phyloP scores from a whole-genome alignment of 2,113 vertebrate genomes.

The Gnathonemus longibarbis region DNA sequence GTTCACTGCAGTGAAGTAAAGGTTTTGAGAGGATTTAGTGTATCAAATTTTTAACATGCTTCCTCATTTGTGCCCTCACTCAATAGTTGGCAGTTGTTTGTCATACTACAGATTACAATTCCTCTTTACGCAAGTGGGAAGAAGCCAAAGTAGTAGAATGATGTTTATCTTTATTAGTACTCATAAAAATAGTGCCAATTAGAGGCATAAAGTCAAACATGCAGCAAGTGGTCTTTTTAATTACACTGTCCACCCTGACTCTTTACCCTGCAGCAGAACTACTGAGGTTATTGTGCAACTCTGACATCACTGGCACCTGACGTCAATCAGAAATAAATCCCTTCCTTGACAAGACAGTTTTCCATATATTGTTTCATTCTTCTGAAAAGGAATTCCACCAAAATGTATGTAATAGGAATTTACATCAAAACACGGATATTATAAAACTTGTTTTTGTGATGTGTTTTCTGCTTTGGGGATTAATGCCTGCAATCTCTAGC shows the following conservation, averaged over 20 bases:
- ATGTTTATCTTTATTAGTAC: background rate
- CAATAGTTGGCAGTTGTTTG: background rate
- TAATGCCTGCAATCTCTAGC: background rate
- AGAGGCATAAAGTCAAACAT: background rate
- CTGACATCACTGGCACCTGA: background rate
- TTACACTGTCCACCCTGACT: background rate
- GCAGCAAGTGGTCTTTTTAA: background rate
- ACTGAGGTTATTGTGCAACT: background rate
- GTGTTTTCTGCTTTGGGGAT: background rate
- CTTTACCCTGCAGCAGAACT: background rate
- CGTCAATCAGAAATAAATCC: background rate
- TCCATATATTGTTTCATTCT: background rate
- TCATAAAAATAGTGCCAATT: background rate
- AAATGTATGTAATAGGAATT: background rate
- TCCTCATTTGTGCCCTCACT: background rate
- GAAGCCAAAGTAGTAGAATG: background rate
- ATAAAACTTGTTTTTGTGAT: background rate
- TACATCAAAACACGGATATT: background rate
- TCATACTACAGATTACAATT: background rate
- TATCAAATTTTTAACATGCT: background rate
- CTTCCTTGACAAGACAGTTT: background rate
- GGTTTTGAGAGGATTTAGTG: background rate
- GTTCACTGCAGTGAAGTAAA: constrained; percentile 71
- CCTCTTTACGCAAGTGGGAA: background rate
- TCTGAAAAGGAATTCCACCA: background rate